Conservation (phyloP, 2,888 invertebrate species). For the Siphlonurus alternatus region DNA sequence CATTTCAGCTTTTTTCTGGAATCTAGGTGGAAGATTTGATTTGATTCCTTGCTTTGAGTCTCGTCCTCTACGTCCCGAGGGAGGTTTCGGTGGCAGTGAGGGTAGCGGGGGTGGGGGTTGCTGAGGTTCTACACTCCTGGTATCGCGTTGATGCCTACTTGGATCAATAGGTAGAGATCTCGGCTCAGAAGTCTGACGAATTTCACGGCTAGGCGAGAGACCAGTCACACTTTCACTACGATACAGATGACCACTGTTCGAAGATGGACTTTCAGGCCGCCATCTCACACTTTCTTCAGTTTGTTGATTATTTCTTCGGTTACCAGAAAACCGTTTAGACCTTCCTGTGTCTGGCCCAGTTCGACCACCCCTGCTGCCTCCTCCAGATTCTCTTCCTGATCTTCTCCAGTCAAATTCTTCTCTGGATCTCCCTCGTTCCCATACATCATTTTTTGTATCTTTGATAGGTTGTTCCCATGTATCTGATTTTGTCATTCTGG, state of each 20-base stretch:
- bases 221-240: background rate
- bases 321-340: background rate
- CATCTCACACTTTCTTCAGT: background rate
- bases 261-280: background rate
- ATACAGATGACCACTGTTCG: background rate
- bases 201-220: constrained; percentile 21
- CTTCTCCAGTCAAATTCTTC: background rate
- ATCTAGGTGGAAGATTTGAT: background rate
- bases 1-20: background rate
- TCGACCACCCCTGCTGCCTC: background rate
- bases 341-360: background rate
- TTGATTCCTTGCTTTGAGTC: background rate
- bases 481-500: background rate
- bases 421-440: background rate
- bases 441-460: background rate
- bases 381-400: background rate
- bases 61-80: background rate
- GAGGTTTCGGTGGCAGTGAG: background rate
- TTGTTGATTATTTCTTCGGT: background rate
- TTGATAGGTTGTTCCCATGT: background rate
- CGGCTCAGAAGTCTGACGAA: constrained; percentile 45
- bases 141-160: background rate
- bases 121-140: background rate
- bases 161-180: constrained; percentile 31
- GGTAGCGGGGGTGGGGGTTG: background rate